Conservation (phyloP, 2,113 vertebrate genomes). For the Grammomys surdaster region DNA sequence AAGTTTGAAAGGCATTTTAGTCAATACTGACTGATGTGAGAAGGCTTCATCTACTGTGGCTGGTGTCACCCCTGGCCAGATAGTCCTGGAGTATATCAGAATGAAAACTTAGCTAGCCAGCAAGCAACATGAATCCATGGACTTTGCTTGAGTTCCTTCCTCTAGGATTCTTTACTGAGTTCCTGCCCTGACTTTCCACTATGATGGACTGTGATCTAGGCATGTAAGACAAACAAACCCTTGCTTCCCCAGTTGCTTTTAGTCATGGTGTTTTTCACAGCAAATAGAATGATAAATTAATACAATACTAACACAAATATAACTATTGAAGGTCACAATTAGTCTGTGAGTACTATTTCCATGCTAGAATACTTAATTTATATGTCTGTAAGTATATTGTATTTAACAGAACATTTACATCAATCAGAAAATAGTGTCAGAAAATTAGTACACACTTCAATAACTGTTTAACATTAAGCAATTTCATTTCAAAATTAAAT, state of each 20-base stretch:
- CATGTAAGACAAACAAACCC: neutral
- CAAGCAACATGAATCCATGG: neutral
- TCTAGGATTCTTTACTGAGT: neutral
- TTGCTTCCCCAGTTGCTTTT: neutral
- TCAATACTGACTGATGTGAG: neutral
- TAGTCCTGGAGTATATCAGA: neutral
- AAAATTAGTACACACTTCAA: neutral
- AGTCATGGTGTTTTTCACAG: neutral
- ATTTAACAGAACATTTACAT: slow-evolving; percentile 4
- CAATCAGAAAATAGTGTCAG: slow-evolving; percentile 13
- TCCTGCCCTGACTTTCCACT: neutral
- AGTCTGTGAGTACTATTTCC: neutral
- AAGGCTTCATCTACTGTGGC: neutral
- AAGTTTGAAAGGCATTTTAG: neutral
- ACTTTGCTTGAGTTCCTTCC: neutral
- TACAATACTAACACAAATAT: neutral
- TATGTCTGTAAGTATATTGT: slow-evolving; percentile 3
- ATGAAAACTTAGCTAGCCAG: neutral
- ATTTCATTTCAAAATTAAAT: slow-evolving; percentile 12
- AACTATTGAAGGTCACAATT: neutral
- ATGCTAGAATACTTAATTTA: neutral
- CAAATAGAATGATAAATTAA: neutral
- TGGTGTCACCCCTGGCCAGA: neutral
- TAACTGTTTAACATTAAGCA: neutral
- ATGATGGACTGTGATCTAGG: neutral